Evolutionary conservation across 2,797 vertebrate genomes (phyloP).

Genomic region (Leptoclinus maculatus): DNA sequence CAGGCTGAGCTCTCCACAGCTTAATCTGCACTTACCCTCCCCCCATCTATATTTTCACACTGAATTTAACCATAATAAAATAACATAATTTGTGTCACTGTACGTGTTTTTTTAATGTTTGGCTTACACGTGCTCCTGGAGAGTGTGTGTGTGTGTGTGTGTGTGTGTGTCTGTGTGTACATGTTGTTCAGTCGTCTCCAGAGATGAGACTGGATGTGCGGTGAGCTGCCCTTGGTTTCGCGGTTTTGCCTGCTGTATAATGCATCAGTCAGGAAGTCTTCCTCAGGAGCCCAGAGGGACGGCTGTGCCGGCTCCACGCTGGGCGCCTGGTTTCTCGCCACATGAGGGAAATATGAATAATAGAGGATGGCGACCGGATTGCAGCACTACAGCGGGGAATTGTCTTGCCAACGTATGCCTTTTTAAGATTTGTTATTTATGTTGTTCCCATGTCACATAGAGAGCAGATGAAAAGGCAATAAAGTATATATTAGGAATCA

Average conservation of each 20-base stretch:
- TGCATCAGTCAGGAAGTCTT: slow-evolving; percentile 76
- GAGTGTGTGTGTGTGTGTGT: slow-evolving; percentile 21
- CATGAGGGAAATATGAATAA: slow-evolving; percentile 69
- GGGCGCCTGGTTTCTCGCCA: slow-evolving; percentile 62
- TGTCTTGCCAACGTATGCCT: slow-evolving; percentile 29
- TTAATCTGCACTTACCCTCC: background rate
- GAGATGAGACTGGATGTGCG: slow-evolving; percentile 47
- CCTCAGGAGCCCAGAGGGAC: slow-evolving; percentile 60
- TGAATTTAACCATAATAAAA: slow-evolving; percentile 2
- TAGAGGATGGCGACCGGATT: slow-evolving; percentile 54
- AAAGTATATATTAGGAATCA: background rate
- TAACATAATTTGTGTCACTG: background rate
- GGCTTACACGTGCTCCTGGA: background rate
- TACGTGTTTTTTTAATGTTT: slow-evolving; percentile 14
- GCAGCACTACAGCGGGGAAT: slow-evolving; percentile 25
- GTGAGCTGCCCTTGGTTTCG: slow-evolving; percentile 62
- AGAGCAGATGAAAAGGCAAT: slow-evolving; percentile 16
- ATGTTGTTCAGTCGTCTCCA: slow-evolving; percentile 40
- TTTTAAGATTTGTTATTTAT: slow-evolving; percentile 33
- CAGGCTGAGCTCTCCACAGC: slow-evolving; percentile 8
- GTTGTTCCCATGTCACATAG: slow-evolving; percentile 14
- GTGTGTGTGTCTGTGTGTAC: slow-evolving; percentile 19
- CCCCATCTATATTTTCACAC: background rate
- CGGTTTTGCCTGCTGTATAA: slow-evolving; percentile 75
- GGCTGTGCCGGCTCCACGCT: slow-evolving; percentile 35